Conservation (phyloP, 2,888 invertebrate genomes). For the Eubasilissa splendida region DNA sequence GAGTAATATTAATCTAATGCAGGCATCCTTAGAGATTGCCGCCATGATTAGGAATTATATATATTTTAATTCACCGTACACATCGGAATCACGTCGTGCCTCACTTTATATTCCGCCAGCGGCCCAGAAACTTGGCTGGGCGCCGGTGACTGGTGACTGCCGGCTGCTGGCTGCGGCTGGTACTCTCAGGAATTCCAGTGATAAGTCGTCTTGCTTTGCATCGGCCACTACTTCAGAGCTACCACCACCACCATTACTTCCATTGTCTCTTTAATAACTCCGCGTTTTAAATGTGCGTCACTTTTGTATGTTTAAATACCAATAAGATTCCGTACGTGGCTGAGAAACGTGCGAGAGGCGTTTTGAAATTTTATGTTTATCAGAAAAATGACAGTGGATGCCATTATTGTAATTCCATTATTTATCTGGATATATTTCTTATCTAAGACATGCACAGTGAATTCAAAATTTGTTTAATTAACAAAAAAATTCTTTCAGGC, state of each 20-base stretch:
- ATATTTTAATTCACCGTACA: too few species aligned
- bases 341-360: neutral
- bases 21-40: too few species aligned
- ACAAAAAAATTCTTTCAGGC: too few species aligned
- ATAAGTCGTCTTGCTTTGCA: constrained; percentile 7
- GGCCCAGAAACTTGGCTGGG: too few species aligned
- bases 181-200: neutral
- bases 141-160: neutral
- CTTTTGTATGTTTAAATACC: neutral
- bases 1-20: too few species aligned
- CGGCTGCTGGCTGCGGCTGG: neutral
- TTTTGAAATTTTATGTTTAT: too few species aligned
- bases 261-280: constrained; percentile 1
- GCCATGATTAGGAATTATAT: too few species aligned
- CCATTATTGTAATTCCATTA: too few species aligned
- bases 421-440: too few species aligned
- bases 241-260: neutral
- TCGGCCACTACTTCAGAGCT: neutral
- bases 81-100: neutral
- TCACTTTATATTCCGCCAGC: constrained; percentile 7
- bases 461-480: too few species aligned
- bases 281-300: constrained; percentile 9
- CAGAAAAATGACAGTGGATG: too few species aligned
- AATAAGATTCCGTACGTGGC: neutral
- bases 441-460: too few species aligned